Conservation (phyloP, 2,113 vertebrate genomes). For the Stigmatopora argus region DNA sequence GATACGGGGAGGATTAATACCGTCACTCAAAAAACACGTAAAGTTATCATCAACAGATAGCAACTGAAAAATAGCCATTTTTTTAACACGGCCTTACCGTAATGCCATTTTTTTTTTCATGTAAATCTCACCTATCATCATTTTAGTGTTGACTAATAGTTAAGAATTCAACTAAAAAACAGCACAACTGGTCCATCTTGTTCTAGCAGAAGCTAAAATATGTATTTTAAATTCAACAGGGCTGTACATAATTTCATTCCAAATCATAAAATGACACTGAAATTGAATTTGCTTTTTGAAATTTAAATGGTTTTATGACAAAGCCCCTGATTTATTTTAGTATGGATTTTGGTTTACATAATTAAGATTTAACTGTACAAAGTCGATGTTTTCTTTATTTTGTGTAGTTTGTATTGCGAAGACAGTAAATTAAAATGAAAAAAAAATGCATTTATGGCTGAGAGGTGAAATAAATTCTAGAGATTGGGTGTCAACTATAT, state of each 20-base stretch:
- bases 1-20: conserved; percentile 4
- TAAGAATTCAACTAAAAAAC: neutral
- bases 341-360: too few species aligned
- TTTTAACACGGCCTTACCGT: neutral
- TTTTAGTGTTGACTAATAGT: neutral
- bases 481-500: too few species aligned
- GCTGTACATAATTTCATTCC: neutral
- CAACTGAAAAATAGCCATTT: too few species aligned
- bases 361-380: too few species aligned
- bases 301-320: too few species aligned
- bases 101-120: neutral
- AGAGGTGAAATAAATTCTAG: too few species aligned
- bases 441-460: too few species aligned
- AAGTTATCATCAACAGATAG: conserved; percentile 3
- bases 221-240: neutral
- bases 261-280: neutral
- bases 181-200: neutral
- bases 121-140: neutral
- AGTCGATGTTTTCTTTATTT: too few species aligned
- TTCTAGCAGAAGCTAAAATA: neutral
- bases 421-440: too few species aligned
- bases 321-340: too few species aligned
- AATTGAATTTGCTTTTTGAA: too few species aligned
- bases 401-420: too few species aligned
- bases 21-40: conserved; percentile 6